Base-by-base conservation (phyloP, 23 tunicate genomes). In the Halocynthia roretzi region DNA sequence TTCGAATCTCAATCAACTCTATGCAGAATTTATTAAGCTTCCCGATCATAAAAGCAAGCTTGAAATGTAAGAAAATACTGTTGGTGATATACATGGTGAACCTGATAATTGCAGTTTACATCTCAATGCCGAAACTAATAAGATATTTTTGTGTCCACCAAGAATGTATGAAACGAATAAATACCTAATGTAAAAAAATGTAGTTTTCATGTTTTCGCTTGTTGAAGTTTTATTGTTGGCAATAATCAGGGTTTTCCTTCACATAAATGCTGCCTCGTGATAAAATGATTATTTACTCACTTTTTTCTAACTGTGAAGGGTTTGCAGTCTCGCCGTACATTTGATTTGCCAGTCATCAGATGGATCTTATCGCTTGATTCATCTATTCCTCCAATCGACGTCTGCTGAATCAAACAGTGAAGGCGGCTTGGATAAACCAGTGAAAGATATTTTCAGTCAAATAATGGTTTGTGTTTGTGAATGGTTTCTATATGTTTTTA, bases 321-420 rank as follows among this genome's bases (percentile, higher is more conserved):
- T 85, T 12, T 72, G 72, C 57, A 90, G 91, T 71, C 79, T 90
- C 72, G 87, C 87, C 54, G 97, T 90, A n/a, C 91, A 90, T 65
- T 80, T 90, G 10, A 87, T 90, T 6, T 90, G 97, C 64, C 86
- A 90, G 67, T 77, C 97, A 18, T 60, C 66, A 51, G 51, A 10
- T 6, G 90, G 84, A 48, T 90, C 97, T 14, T 71, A 60, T 76
- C 68, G 76, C 12, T 70, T 90, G 7, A 58, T 90, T 19, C 18
- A 62, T 5, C 21, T 90, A 6, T 7, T 31, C 44, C 44, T 31
- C 4, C 44, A 85, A n/a, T 53, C 85, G 64, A 81, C 71, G 50
- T 83, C 82, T 0, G 5, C 82, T 7, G 40, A 61, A 64, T 69
- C 87, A 64, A 56, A 51, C 10, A 50, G 77, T 6, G 70, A 71